Conservation (phyloP, 1,140 invertebrate species). For the Aleiodes sp. region DNA sequence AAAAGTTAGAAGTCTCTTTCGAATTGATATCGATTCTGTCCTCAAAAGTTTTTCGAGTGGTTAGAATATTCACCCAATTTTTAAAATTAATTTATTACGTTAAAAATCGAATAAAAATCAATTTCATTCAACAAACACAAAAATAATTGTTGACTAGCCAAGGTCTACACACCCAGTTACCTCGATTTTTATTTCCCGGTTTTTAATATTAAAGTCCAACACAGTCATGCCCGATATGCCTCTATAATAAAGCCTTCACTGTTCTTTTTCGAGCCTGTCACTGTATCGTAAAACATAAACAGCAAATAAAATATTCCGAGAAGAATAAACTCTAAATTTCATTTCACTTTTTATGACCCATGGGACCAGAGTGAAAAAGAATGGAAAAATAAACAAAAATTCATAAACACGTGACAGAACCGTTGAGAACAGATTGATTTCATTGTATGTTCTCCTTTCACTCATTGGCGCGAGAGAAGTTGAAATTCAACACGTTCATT, state of each 20-base stretch:
- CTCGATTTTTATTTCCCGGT: background rate
- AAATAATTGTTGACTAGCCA: too few species aligned
- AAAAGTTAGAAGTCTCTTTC: too few species aligned
- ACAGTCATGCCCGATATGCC: background rate
- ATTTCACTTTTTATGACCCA: constrained; percentile 7
- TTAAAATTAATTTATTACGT: too few species aligned
- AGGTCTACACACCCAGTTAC: too few species aligned
- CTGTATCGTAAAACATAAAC: background rate
- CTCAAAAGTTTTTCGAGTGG: too few species aligned
- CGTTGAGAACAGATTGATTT: background rate
- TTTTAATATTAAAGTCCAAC: background rate
- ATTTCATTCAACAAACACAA: too few species aligned
- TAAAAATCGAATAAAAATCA: too few species aligned
- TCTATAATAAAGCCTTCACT: background rate
- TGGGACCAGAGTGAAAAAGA: background rate
- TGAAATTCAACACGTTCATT: constrained; percentile 7
- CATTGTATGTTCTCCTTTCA: background rate
- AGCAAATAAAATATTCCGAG: background rate
- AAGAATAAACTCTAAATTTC: background rate
- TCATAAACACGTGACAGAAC: background rate
- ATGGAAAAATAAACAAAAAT: too few species aligned
- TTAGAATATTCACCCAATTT: too few species aligned
- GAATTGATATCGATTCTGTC: too few species aligned
- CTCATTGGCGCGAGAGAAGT: constrained; percentile 5
- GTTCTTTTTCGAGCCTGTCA: background rate